Evolutionary conservation across 2,113 vertebrate species (phyloP), one percentile per base, ranked within the genome.

Genomic region (Ibidorhyncha struthersii): DNA sequence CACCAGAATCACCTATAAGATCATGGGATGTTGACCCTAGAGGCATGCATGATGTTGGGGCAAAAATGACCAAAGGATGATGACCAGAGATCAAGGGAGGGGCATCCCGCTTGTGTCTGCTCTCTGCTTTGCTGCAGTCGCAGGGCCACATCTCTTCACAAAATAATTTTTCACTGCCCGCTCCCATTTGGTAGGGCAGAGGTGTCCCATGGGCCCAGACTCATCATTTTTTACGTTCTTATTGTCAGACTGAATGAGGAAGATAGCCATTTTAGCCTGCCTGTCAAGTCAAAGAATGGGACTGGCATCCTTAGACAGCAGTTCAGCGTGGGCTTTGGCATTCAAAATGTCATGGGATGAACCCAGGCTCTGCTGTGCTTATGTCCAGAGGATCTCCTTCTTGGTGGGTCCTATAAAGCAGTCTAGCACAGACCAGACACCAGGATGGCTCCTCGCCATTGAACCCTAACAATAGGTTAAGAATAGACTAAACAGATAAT

Each of bases 401-500:
- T 80, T 90, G 87, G 78, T 93, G 87, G 62, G 62, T 86, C 78
- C 66, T 79, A 29, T 56, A 85, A 69, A 80, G 38, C 43, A 91
- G 27, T 36, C 58, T 41, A 79, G 91, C 43, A 65, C 52, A 79
- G 47, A 89, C 36, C 62, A 95, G 93, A 94, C 87, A 82, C 20
- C 26, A 43, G 56, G 7, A 47, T 74, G 65, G 81, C 70, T 95
- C 86, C 77, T 87, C 40, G 73, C 73, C 70, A 29, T 79, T 25
- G 2, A 92, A 76, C 11, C 10, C 85, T 83, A 92, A 93, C 85
- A 96, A 88, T 77, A 95, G 85, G 45, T 96, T 91, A 82, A 85
- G 93, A 91, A 90, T 80, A 97, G 93, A 94, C 96, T 96, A 96
- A 97, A 96, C 90, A 96, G 74, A 96, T 87, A 93, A 96, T 96